Evolutionary conservation across 2,113 vertebrate species (phyloP), one percentile per base, ranked within the genome.

Genomic region (Regulus satrapa): DNA sequence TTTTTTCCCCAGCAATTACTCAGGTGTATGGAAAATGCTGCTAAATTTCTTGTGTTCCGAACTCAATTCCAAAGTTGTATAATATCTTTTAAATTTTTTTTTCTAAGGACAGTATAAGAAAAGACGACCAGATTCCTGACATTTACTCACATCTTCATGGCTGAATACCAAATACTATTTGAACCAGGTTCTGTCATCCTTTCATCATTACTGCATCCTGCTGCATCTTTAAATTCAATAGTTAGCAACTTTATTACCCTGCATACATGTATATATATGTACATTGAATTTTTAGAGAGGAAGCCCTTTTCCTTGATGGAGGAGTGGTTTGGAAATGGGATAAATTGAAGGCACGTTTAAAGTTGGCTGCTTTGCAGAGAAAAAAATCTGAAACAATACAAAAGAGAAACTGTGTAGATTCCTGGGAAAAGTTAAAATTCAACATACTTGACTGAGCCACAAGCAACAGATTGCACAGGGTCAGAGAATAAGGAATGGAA

Each of bases 401-500:
- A 68, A 95, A 91, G 55, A 95, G 74, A 92, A 94, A 78, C 12
- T n/a, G 9, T 68, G 14, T 85, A 54, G 64, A n/a, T 85, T 96
- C 69, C 61, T 82, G 80, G 62, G 76, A 91, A 28, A 36, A 67
- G 36, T 93, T 88, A 76, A 56, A 95, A 92, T 83, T n/a, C 55
- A 67, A 24, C 13, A 24, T 83, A 40, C 52, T 85, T 88, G 59
- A 86, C 79, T 67, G 41, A 85, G 51, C 58, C 84, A 56, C 59
- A 63, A 79, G 67, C 43, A 85, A 45, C 41, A 74, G n/a, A 55
- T 18, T 81, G 66, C 26, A 41, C 64, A 64, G 36, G 64, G 46
- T 73, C 69, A 92, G 86, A 55, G 51, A 84, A 73, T 85, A 58
- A 77, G 64, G 67, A 83, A 82, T 91, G 92, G 88, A 96, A 90